These are phyloP conservation scores for Zaprionus camerounensis DNA, from an alignment of 1,140 invertebrate genomes.

Conservation along the genomic window DNA sequence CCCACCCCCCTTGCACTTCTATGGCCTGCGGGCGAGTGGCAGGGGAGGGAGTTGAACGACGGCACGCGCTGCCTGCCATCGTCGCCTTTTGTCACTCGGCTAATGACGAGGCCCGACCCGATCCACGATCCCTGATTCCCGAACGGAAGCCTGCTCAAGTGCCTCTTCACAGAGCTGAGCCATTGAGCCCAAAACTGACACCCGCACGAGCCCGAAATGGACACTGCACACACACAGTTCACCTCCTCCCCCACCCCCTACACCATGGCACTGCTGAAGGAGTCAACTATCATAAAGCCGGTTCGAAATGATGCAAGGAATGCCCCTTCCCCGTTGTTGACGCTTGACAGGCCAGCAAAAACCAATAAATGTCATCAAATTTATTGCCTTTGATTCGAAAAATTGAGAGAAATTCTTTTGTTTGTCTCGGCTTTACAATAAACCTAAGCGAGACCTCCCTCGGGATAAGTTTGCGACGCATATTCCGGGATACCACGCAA, in stretches of 20 bases:
- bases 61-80: conserved; percentile 23
- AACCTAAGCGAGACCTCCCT: conserved; percentile 37
- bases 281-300: conserved; percentile 66
- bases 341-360: conserved; percentile 66
- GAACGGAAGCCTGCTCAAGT: conserved; percentile 67
- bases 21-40: conserved; percentile 30
- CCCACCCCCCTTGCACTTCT: conserved; percentile 51
- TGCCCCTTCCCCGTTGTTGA: conserved; percentile 45
- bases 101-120: conserved; percentile 20
- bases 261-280: conserved; percentile 41
- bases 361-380: conserved; percentile 83
- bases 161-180: conserved; percentile 50
- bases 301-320: conserved; percentile 67
- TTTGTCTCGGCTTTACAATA: conserved; percentile 72
- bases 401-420: conserved; percentile 66
- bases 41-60: conserved; percentile 19
- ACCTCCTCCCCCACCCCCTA: conserved; percentile 5
- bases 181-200: conserved; percentile 36
- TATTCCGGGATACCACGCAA: not conserved
- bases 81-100: conserved; percentile 49
- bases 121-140: not conserved
- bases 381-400: conserved; percentile 79
- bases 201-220: conserved; percentile 39
- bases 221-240: conserved; percentile 17
- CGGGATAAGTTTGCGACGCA: not conserved